Evolutionary conservation across 1,140 invertebrate species (phyloP), one percentile per base, ranked within the genome.

Genomic region (Cyrtorhinus lividipennis): DNA sequence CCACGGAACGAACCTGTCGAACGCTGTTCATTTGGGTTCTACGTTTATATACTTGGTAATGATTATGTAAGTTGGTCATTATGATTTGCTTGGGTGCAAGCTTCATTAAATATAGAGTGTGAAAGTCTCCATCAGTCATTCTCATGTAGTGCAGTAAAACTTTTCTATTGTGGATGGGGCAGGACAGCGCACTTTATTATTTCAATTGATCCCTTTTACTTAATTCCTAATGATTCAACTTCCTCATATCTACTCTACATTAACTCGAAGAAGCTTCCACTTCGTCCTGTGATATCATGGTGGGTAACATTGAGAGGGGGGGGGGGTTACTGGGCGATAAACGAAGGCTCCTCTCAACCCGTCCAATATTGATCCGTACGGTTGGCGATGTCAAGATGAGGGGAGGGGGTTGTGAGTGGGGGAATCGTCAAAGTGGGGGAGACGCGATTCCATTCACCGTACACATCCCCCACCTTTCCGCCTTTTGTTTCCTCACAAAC

Each of bases 311-410:
- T n/a, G n/a, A n/a, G n/a, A n/a, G n/a, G n/a, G n/a, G n/a, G n/a
- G n/a, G n/a, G n/a, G n/a, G n/a, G n/a, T n/a, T n/a, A n/a, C n/a
- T n/a, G n/a, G n/a, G n/a, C n/a, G n/a, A n/a, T n/a, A n/a, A n/a
- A n/a, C n/a, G n/a, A n/a, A n/a, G n/a, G n/a, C 48, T 53, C 48
- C 20, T 53, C 8, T 20, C 48, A 53, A 12, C 48, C 48, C 48
- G 48, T 53, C 48, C 48, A 53, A 53, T 53, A 53, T 53, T 53
- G 48, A 53, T 53, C 48, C 48, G 48, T 53, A 22, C 48, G 48
- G n/a, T n/a, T 53, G 48, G 48, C 48, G 48, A 53, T 53, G 48
- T 53, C 48, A 53, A 53, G 48, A 53, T 20, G 30, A 5, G 48
- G 8, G 5, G 48, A 20, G 5, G 48, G 48, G 48, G 20, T n/a